Percentiles rank a stretch among this genome's conserved stretches.
Evolutionary conservation across 2,888 invertebrate species (phyloP).

Genomic region (Ypsolopha scabrella): DNA sequence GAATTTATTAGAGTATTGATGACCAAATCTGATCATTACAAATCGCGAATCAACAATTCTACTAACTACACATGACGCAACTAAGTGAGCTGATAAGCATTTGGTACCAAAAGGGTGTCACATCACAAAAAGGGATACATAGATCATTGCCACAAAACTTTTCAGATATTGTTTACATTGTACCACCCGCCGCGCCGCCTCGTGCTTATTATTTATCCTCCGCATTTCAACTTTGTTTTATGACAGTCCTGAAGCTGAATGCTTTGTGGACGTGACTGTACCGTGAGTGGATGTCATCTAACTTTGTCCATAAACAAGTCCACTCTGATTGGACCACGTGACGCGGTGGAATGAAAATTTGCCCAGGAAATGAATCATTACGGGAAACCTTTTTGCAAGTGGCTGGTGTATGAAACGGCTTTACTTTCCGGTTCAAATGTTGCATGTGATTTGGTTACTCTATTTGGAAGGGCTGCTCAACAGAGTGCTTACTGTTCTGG

Average conservation of each 20-base stretch:
- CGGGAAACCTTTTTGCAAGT: not conserved
- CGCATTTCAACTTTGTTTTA: conserved; percentile 16
- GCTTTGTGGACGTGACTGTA: conserved; percentile 19
- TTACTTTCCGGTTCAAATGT: not conserved
- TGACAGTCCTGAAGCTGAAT: conserved; percentile 14
- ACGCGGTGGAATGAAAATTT: conserved; percentile 14
- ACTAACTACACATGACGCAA: too few species aligned
- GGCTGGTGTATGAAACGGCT: not conserved
- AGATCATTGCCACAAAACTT: too few species aligned
- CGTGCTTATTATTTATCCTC: not conserved
- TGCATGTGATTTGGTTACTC: not conserved
- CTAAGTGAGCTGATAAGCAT: too few species aligned
- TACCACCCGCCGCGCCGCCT: not conserved
- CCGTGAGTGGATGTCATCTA: conserved; percentile 26
- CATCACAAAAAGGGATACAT: too few species aligned
- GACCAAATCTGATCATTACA: too few species aligned
- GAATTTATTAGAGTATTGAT: too few species aligned
- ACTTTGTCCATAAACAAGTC: conserved; percentile 38
- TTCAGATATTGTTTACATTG: not conserved
- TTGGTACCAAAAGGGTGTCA: too few species aligned
- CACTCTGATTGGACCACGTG: conserved; percentile 15
- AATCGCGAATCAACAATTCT: too few species aligned
- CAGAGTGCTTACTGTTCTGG: not conserved
- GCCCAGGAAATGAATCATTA: conserved; percentile 3
- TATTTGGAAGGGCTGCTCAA: not conserved